phyloP scores from a whole-genome alignment of 2,888 invertebrate genomes.

The Penaeus monodon region DNA sequence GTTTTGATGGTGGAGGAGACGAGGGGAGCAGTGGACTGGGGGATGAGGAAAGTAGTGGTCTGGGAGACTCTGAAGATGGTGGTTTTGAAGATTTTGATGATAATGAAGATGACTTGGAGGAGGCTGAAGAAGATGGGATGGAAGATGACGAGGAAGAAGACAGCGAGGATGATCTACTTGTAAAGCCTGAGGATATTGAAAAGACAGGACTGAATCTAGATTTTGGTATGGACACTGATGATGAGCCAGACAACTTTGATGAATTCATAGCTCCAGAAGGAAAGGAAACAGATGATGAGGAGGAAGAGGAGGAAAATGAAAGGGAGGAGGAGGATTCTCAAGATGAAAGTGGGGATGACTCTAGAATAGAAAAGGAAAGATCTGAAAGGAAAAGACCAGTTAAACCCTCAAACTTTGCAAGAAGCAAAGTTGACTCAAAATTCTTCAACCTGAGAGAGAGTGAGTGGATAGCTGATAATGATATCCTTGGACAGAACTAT shows the following conservation, averaged over 20 bases:
- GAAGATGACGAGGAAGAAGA: constrained; percentile 12
- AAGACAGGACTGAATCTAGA: constrained; percentile 27
- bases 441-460: constrained; percentile 93
- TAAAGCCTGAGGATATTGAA: constrained; percentile 12
- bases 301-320: constrained; percentile 39
- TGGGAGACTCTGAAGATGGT: constrained; percentile 14
- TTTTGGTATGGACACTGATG: constrained; percentile 52
- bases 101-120: constrained; percentile 1
- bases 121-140: constrained; percentile 1
- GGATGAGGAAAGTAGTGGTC: constrained; percentile 26
- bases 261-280: constrained; percentile 46
- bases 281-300: constrained; percentile 18
- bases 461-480: constrained; percentile 68
- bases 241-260: constrained; percentile 59
- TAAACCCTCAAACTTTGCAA: constrained; percentile 45
- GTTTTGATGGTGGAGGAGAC: constrained; percentile 13
- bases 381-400: constrained; percentile 18
- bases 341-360: constrained; percentile 67
- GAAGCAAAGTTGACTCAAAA: constrained; percentile 86
- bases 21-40: constrained; percentile 23
- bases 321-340: constrained; percentile 66
- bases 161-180: constrained; percentile 39
- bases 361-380: constrained; percentile 14
- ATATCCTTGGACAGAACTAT: constrained; percentile 66
- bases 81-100: constrained; percentile 6